Evolutionary conservation across 2,113 vertebrate species (phyloP).

Genomic region (Oryzias curvinotus): DNA sequence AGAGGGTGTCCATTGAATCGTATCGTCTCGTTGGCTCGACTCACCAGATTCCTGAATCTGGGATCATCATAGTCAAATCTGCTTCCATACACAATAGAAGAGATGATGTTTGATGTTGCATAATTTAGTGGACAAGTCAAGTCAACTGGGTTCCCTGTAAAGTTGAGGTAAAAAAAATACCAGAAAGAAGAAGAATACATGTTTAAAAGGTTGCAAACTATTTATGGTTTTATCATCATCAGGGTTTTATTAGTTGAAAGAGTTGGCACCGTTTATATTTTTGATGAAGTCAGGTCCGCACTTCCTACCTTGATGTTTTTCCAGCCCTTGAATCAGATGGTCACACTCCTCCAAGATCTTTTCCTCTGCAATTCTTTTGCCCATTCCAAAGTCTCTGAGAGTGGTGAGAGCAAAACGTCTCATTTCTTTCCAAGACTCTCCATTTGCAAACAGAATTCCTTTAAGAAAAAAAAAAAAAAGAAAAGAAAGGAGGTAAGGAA

Average conservation of each 20-base stretch:
- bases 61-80: slow-evolving; percentile 75
- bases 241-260: background rate
- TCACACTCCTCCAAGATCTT: slow-evolving; percentile 65
- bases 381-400: slow-evolving; percentile 74
- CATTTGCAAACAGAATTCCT: slow-evolving; percentile 16
- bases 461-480: background rate
- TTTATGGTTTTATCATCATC: background rate
- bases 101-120: slow-evolving; percentile 75
- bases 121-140: slow-evolving; percentile 47
- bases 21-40: slow-evolving; percentile 47
- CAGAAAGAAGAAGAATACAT: background rate
- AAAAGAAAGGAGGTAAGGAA: background rate
- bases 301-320: slow-evolving; percentile 39
- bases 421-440: slow-evolving; percentile 69
- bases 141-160: slow-evolving; percentile 68
- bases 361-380: slow-evolving; percentile 55
- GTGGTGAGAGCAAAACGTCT: slow-evolving; percentile 67
- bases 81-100: slow-evolving; percentile 71
- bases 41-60: slow-evolving; percentile 56
- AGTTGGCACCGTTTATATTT: background rate
- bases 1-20: slow-evolving; percentile 32
- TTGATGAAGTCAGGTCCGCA: background rate
- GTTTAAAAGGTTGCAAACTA: background rate
- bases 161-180: background rate
- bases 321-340: slow-evolving; percentile 39